phyloP scores from a whole-genome alignment of 2,888 invertebrate species.

The Aspidiotus destructor region DNA sequence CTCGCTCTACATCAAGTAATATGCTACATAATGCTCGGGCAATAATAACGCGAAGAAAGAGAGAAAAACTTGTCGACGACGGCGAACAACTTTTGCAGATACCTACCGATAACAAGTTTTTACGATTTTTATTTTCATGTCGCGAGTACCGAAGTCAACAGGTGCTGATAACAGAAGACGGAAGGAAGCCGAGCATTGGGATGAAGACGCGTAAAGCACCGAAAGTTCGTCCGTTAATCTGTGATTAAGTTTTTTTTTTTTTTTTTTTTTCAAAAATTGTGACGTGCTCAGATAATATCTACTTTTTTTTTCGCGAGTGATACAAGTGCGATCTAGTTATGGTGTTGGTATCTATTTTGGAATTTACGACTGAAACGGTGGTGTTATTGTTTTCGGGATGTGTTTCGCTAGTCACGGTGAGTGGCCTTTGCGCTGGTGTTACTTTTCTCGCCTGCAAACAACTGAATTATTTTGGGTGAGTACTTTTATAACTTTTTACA shows the following conservation, averaged over 20 bases:
- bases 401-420: conserved; percentile 14
- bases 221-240: background rate
- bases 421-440: background rate
- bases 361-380: conserved; percentile 9
- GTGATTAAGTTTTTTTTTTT: background rate
- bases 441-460: conserved; percentile 4
- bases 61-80: background rate
- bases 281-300: background rate
- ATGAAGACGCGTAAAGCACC: background rate
- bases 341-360: conserved; percentile 2
- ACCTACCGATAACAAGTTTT: conserved; percentile 29
- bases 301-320: background rate
- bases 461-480: conserved; percentile 17
- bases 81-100: background rate
- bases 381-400: conserved; percentile 16
- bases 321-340: background rate
- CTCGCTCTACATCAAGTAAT: conserved; percentile 16
- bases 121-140: conserved; percentile 8
- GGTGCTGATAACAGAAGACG: conserved; percentile 10
- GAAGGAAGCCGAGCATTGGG: conserved; percentile 1
- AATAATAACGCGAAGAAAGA: conserved; percentile 6
- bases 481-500: background rate
- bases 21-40: conserved; percentile 19
- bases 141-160: background rate
- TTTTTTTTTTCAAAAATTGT: too few relatives aligned